A percentile compares a stretch with the other conserved stretches of the same genome.
phyloP scores from a whole-genome alignment of 2,113 vertebrate genomes.

The Actenoides lindsayi region DNA sequence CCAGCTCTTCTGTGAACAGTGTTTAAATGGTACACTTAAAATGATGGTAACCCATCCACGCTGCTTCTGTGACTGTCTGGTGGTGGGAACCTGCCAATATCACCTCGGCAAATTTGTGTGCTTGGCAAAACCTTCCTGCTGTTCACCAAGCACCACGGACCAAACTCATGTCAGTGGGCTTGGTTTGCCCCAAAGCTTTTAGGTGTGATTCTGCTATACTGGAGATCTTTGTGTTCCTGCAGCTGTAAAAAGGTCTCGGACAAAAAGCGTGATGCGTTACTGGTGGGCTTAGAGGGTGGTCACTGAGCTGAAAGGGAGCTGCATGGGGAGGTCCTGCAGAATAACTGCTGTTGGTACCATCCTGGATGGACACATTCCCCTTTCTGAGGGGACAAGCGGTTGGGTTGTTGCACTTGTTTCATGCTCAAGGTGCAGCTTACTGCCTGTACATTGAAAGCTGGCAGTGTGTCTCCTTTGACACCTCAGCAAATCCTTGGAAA shows the following conservation, averaged over 20 bases:
- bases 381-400: neutral
- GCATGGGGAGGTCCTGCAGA: rapidly evolving
- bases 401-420: neutral
- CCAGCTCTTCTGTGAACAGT: slow-evolving; percentile 9
- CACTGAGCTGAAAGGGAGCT: neutral
- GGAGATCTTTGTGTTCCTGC: neutral
- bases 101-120: neutral
- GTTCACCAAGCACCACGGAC: rapidly evolving
- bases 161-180: neutral
- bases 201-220: neutral
- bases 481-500: neutral
- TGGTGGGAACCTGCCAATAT: neutral
- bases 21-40: slow-evolving; percentile 1
- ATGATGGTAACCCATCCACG: neutral
- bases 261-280: neutral
- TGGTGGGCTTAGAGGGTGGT: neutral
- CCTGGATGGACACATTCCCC: neutral
- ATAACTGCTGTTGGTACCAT: neutral
- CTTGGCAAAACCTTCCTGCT: neutral
- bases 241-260: neutral
- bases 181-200: neutral
- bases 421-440: neutral
- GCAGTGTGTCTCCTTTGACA: neutral
- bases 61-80: neutral
- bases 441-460: neutral